phyloP scores from a whole-genome alignment of 2,113 vertebrate genomes.

The Telmatochromis sp. region DNA sequence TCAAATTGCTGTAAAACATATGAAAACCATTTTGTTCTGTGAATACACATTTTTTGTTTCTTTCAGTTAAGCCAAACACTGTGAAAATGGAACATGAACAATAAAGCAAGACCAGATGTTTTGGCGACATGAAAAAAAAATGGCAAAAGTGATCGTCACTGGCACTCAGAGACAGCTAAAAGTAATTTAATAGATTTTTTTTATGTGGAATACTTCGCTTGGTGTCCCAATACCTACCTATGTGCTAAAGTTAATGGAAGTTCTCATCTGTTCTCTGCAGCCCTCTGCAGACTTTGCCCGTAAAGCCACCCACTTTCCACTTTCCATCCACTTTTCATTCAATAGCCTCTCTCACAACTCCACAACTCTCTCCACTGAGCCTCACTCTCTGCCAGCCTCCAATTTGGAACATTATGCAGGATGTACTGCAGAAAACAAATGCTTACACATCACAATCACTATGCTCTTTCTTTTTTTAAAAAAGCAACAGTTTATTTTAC shows the following conservation, averaged over 20 bases:
- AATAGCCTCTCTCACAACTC: slow-evolving; percentile 4
- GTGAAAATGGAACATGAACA: slow-evolving; percentile 8
- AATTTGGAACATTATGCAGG: not conserved
- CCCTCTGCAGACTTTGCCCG: not conserved
- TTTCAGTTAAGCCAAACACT: not conserved
- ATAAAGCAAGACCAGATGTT: slow-evolving; percentile 32
- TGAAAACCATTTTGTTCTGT: slow-evolving; percentile 16
- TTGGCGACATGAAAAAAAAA: slow-evolving; percentile 4
- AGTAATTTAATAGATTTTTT: not conserved
- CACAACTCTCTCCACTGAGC: not conserved
- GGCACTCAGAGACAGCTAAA: not conserved
- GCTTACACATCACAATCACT: not conserved
- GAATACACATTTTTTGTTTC: not conserved
- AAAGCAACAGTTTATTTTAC: not conserved
- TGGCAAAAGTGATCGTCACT: not conserved
- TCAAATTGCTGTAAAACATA: slow-evolving; percentile 10
- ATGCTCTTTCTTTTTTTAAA: not conserved
- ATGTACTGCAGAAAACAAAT: not conserved
- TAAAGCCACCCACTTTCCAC: slow-evolving; percentile 38
- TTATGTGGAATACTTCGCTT: not conserved
- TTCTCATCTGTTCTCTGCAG: not conserved
- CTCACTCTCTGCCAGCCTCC: slow-evolving; percentile 9
- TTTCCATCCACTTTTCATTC: slow-evolving; percentile 34
- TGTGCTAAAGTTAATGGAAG: not conserved
- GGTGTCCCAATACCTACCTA: not conserved